phyloP scores from a whole-genome alignment of 2,113 vertebrate genomes.

The Amblyopsis rosae region DNA sequence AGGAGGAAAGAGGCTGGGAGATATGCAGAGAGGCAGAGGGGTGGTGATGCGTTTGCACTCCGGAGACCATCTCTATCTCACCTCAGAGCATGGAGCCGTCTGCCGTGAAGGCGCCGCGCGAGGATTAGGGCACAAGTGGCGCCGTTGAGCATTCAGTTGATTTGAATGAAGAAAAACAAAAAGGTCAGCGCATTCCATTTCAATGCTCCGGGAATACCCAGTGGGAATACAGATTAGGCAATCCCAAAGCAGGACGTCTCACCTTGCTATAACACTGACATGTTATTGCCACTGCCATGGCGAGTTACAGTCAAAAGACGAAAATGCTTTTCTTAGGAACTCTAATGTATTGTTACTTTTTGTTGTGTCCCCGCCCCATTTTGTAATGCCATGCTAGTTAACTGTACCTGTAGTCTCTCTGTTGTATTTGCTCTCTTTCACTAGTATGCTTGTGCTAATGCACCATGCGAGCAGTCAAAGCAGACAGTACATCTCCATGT shows the following conservation, averaged over 20 bases:
- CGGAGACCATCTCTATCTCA: neutral
- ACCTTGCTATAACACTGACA: constrained; percentile 1
- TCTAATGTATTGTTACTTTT: too few species aligned
- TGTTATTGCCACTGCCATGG: neutral
- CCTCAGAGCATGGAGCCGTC: neutral
- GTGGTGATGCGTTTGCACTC: neutral
- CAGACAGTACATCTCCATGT: neutral
- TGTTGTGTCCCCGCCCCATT: too few species aligned
- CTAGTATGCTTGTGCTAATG: constrained; percentile 5
- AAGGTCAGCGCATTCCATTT: constrained; percentile 31
- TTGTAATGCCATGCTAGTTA: too few species aligned
- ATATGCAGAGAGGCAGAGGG: neutral
- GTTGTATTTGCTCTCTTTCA: neutral
- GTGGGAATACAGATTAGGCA: constrained; percentile 27
- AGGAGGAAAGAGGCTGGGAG: neutral
- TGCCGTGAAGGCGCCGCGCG: constrained; percentile 6
- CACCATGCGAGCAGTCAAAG: constrained; percentile 6
- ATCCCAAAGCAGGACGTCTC: constrained; percentile 11
- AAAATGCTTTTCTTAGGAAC: too few species aligned
- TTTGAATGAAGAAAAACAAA: constrained; percentile 19
- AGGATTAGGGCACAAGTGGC: constrained; percentile 14
- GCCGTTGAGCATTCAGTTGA: constrained; percentile 17
- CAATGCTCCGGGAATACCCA: constrained; percentile 3
- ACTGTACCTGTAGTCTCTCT: neutral
- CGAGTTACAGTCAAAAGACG: constrained; percentile 12